phyloP scores from a whole-genome alignment of 2,888 invertebrate genomes.

The Hecatera dysodea region DNA sequence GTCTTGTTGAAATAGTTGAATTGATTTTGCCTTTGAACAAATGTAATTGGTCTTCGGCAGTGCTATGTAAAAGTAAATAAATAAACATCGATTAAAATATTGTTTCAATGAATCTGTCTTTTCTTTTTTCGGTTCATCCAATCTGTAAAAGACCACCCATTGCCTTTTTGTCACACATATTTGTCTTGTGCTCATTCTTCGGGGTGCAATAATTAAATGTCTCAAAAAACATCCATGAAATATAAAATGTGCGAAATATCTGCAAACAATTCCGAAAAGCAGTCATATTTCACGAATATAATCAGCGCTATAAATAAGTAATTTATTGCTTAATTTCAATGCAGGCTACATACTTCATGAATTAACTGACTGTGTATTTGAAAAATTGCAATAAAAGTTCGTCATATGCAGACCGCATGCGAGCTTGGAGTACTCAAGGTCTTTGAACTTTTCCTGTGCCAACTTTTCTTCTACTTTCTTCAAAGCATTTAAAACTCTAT shows the following conservation, averaged over 20 bases:
- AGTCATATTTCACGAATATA: neutral
- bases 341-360: slow-evolving; percentile 19
- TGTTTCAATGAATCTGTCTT: no score
- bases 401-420: slow-evolving; percentile 68
- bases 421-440: slow-evolving; percentile 66
- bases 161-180: no score
- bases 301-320: neutral
- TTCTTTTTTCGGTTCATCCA: no score
- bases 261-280: neutral
- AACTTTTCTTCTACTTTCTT: slow-evolving; percentile 68
- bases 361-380: neutral
- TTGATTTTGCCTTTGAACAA: no score
- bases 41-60: no score
- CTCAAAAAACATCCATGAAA: no score
- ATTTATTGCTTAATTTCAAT: slow-evolving; percentile 26
- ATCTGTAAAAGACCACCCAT: no score
- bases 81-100: no score
- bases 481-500: slow-evolving; percentile 59
- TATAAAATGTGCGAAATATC: neutral
- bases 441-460: slow-evolving; percentile 73
- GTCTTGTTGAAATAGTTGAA: no score
- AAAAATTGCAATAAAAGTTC: slow-evolving; percentile 58
- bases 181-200: no score
- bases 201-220: no score
- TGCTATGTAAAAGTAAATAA: no score